Percentiles rank a stretch among this genome's conserved stretches.
Conservation (phyloP, 2,888 invertebrate genomes). For the Notodonta dromedarius region DNA sequence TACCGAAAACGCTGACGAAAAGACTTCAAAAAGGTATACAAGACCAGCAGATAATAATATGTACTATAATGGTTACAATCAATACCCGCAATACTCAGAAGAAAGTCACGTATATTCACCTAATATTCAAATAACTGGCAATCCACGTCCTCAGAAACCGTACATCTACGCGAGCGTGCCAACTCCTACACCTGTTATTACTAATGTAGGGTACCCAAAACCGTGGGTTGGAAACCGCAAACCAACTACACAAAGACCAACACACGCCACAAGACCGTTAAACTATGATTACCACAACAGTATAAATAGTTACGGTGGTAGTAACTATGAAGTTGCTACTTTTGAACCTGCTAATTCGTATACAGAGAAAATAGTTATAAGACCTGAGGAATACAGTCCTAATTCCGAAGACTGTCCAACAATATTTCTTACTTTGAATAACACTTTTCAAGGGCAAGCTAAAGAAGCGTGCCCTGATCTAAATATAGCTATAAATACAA, state of each 20-base stretch:
- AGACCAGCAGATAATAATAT: conserved; percentile 26
- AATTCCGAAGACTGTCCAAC: conserved; percentile 81
- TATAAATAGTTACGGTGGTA: conserved; percentile 53
- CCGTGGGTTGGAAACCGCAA: conserved; percentile 57
- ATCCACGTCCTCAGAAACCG: conserved; percentile 55
- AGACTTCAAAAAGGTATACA: conserved; percentile 40
- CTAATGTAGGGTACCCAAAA: conserved; percentile 72
- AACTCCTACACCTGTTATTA: conserved; percentile 70
- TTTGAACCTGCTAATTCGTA: conserved; percentile 69
- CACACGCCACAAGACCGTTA: conserved; percentile 55
- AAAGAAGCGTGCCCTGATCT: conserved; percentile 88
- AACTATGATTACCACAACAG: conserved; percentile 64
- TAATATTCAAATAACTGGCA: conserved; percentile 10
- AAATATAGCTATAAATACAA: conserved; percentile 88
- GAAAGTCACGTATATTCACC: conserved; percentile 58
- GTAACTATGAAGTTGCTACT: conserved; percentile 72
- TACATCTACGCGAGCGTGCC: conserved; percentile 64
- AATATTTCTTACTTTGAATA: conserved; percentile 82
- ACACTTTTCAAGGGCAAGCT: conserved; percentile 80
- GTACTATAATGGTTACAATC: conserved; percentile 48
- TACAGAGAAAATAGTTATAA: conserved; percentile 76
- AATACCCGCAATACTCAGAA: conserved; percentile 56
- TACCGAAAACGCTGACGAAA: conserved; percentile 44
- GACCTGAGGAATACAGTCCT: conserved; percentile 76
- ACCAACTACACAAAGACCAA: conserved; percentile 63